These are phyloP conservation scores for Pseudanteris insignis DNA, from an alignment of 2,888 invertebrate species.

Conservation along the genomic window DNA sequence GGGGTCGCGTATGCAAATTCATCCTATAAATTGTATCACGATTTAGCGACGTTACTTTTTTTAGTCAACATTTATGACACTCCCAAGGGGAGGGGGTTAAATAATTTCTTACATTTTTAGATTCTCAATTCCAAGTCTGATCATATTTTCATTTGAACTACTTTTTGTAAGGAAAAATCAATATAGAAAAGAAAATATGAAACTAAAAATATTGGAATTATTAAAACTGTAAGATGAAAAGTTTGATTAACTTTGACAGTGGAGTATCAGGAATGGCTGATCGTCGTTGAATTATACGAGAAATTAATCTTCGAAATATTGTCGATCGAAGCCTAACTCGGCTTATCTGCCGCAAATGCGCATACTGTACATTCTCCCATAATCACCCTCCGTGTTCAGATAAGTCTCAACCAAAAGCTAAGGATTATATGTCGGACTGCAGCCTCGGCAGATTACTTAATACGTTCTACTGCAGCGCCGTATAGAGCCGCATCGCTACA, in stretches of 20 bases:
- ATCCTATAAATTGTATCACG: no score
- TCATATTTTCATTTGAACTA: no score
- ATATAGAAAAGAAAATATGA: no score
- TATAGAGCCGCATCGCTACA: conserved; percentile 51
- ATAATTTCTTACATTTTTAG: no score
- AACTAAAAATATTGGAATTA: no score
- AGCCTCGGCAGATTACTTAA: conserved; percentile 51
- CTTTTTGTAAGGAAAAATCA: no score
- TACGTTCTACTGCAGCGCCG: conserved; percentile 45
- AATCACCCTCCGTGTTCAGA: conserved; percentile 50
- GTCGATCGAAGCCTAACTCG: conserved; percentile 40
- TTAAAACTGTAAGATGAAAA: no score
- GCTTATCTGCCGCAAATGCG: conserved; percentile 43
- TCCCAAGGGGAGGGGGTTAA: no score
- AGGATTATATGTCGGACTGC: conserved; percentile 55
- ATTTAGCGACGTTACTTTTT: no score
- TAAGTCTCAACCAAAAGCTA: conserved; percentile 48
- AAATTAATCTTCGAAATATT: conserved; percentile 43
- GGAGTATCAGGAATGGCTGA: conserved; percentile 15
- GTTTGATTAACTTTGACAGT: conserved; percentile 17
- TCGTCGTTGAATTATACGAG: conserved; percentile 38
- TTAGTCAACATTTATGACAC: no score
- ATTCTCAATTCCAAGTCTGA: no score
- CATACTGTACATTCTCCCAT: conserved; percentile 56
- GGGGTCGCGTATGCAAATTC: no score